A percentile compares a stretch with the other conserved stretches of the same genome.
phyloP scores from a whole-genome alignment of 2,888 invertebrate species.

The Drosophila algonquin region DNA sequence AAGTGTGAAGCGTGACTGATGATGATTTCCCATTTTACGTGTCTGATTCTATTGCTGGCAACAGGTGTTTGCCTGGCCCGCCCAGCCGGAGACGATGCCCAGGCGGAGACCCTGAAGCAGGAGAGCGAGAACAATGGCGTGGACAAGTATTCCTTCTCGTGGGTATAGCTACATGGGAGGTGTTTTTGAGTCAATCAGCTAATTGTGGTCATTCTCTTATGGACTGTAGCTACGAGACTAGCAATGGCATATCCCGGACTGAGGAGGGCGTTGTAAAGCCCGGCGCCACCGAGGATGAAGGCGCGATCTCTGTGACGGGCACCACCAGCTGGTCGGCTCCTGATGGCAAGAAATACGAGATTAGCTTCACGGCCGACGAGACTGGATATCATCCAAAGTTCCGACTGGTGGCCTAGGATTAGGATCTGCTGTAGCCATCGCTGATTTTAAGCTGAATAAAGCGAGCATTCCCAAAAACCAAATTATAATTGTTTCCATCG shows the following conservation, averaged over 20 bases:
- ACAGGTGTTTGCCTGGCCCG: slow-evolving; percentile 35
- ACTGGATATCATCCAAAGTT: slow-evolving; percentile 85
- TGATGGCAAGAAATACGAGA: slow-evolving; percentile 84
- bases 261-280: slow-evolving; percentile 84
- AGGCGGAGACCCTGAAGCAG: slow-evolving; percentile 44
- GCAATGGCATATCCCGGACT: slow-evolving; percentile 84
- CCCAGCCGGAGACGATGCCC: slow-evolving; percentile 61
- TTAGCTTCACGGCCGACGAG: slow-evolving; percentile 85
- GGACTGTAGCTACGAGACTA: slow-evolving; percentile 83
- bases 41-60: slow-evolving; percentile 56
- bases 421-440: slow-evolving; percentile 2
- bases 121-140: slow-evolving; percentile 48
- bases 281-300: slow-evolving; percentile 79
- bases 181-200: background rate
- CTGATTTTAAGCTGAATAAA: slow-evolving; percentile 1
- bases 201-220: background rate
- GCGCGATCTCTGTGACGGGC: slow-evolving; percentile 86
- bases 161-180: slow-evolving; percentile 63
- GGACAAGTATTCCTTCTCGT: slow-evolving; percentile 87
- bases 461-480: background rate
- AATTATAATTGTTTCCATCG: slow-evolving; percentile 1
- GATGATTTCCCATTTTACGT: slow-evolving; percentile 47
- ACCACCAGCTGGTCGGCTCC: slow-evolving; percentile 86
- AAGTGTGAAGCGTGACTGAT: slow-evolving; percentile 12
- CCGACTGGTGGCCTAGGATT: slow-evolving; percentile 71